Evolutionary conservation across 1,140 invertebrate genomes (phyloP), one percentile per base, ranked within the genome.

Genomic region (Hylyphantes graminicola): DNA sequence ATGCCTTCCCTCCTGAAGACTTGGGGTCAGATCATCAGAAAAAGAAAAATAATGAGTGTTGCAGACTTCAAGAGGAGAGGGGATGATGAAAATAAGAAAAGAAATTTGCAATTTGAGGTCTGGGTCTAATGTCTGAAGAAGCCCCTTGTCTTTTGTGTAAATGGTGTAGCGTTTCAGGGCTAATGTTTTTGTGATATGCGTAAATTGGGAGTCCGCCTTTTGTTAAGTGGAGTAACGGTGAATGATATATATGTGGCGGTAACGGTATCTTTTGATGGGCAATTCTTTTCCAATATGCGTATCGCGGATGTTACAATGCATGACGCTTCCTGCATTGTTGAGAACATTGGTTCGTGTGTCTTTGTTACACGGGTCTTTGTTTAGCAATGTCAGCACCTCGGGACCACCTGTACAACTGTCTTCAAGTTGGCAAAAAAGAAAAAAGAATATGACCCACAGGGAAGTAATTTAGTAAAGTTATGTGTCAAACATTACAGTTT

Each of bases 141-240:
- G 7, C n/a, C 9, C 50, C 5, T 5, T 5, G 35, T 35, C 35
- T 35, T 35, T 83, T 83, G 80, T 73, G 79, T 83, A 83, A 83
- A 83, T 75, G 80, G 80, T 83, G 55, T 83, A 74, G 75, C 80
- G 55, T 75, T 83, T 83, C 80, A 74, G 57, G 35, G 80, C 67
- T 74, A 83, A 83, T 83, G 59, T 11, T 17, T 63, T 73, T 63
- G 68, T 81, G 79, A 81, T 81, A 73, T 83, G 72, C 70, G 61
- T 75, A 75, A 83, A 83, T 74, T 67, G 80, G 59, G 17, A 54
- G 53, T 7, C 55, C 48, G 35, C 35, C 51, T 12, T 19, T 19
- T 72, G 53, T 72, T 59, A 63, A n/a, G 61, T 35, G 67, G 59
- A 54, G 67, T 67, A 74, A 75, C 67, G 55, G 72, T 57, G 80